Conservation (phyloP, 1,140 invertebrate genomes). For the Zophobas atratus region DNA sequence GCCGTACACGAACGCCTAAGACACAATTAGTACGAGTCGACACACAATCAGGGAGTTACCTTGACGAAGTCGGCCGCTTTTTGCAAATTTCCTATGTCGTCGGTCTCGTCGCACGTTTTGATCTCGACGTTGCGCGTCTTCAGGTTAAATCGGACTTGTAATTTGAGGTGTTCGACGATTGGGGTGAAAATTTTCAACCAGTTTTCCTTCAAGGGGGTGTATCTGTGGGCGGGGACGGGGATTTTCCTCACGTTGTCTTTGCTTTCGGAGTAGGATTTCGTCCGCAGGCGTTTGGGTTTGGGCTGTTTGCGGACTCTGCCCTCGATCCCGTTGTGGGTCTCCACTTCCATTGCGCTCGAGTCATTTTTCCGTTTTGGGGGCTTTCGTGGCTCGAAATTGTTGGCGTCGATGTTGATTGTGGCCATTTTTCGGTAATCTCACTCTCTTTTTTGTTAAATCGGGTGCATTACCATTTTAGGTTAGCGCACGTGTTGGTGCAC, state of each 20-base stretch:
- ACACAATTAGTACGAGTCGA: conserved; percentile 50
- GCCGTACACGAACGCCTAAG: conserved; percentile 91
- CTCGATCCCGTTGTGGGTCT: conserved; percentile 76
- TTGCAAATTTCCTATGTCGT: conserved; percentile 93
- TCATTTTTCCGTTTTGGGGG: conserved; percentile 71
- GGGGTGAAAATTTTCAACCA: conserved; percentile 99
- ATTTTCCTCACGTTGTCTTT: conserved; percentile 77
- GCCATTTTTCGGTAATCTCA: conserved; percentile 11
- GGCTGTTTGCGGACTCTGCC: conserved; percentile 70
- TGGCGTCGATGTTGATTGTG: conserved; percentile 71
- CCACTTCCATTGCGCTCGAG: conserved; percentile 75
- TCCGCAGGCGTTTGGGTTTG: conserved; percentile 72
- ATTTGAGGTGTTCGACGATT: conserved; percentile 93
- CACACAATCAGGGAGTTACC: conserved; percentile 63
- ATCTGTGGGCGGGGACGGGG: conserved; percentile 79
- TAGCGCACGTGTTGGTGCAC: conserved; percentile 25
- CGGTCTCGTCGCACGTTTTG: conserved; percentile 80
- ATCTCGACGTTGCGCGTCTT: conserved; percentile 94
- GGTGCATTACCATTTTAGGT: conserved; percentile 22
- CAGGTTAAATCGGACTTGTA: conserved; percentile 96
- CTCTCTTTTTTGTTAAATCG: background rate
- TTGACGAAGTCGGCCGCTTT: conserved; percentile 99
- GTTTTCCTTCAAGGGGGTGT: conserved; percentile 94
- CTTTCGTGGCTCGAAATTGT: conserved; percentile 73
- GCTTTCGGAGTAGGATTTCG: conserved; percentile 71